phyloP scores from a whole-genome alignment of 2,113 vertebrate species.

The Pithys albifrons region DNA sequence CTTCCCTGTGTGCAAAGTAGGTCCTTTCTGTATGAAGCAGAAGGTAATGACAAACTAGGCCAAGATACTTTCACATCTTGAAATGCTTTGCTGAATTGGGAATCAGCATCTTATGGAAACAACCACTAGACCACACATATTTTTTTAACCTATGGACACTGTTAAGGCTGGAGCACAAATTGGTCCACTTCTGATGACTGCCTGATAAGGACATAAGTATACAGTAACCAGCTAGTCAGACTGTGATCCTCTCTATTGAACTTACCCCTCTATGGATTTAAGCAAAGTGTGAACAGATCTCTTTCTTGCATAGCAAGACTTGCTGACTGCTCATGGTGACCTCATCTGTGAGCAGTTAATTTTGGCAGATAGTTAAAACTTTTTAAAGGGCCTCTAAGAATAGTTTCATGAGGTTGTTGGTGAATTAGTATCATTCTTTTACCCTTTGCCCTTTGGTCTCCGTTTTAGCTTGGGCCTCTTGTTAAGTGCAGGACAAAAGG shows the following conservation, averaged over 20 bases:
- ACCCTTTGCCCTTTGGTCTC: background rate
- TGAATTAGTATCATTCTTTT: constrained; percentile 35
- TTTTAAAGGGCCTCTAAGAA: constrained; percentile 21
- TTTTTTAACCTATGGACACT: background rate
- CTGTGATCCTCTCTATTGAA: background rate
- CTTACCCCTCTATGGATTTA: background rate
- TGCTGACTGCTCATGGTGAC: background rate
- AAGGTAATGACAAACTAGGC: background rate
- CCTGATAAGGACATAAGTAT: background rate
- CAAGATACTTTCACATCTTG: background rate
- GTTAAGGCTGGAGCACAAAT: background rate
- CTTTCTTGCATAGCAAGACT: background rate
- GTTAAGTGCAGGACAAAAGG: background rate
- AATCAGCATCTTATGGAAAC: background rate
- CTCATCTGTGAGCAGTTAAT: background rate
- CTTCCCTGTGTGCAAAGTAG: background rate
- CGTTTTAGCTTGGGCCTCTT: background rate
- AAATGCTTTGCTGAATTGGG: background rate
- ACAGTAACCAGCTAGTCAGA: background rate
- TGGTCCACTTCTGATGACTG: background rate
- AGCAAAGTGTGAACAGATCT: background rate
- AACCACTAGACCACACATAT: background rate
- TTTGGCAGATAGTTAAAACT: constrained; percentile 30
- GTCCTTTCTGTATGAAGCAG: background rate
- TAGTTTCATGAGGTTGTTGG: constrained; percentile 16